These are phyloP conservation scores for Hyposoter dolosus DNA, from an alignment of 2,888 invertebrate species.

Conservation along the genomic window DNA sequence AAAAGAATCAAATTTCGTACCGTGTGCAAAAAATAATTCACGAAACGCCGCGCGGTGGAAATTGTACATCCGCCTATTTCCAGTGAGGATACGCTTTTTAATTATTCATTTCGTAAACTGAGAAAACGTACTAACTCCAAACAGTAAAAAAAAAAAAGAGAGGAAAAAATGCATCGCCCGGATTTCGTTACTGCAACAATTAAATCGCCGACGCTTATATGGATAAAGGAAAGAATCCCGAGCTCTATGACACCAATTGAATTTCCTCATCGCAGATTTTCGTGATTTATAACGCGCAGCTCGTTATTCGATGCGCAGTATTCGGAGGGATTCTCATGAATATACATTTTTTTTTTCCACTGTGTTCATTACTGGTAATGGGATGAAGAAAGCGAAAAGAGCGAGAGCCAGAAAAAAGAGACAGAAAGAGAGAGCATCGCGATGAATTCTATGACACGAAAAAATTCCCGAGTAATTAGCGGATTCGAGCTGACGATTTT, in stretches of 20 bases:
- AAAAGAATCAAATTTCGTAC: neutral
- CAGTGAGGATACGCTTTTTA: neutral
- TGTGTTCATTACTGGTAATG: neutral
- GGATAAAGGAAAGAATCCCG: neutral
- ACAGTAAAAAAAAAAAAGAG: neutral
- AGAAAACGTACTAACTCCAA: neutral
- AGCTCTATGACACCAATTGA: neutral
- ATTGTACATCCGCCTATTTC: neutral
- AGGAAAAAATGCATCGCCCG: neutral
- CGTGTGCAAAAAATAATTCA: neutral
- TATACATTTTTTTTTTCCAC: neutral
- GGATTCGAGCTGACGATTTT: conserved; percentile 20
- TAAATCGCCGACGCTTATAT: neutral
- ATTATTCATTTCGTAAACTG: neutral
- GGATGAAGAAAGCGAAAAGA: neutral
- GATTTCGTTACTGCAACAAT: neutral
- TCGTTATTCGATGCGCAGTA: neutral
- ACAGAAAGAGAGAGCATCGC: neutral
- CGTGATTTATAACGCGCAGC: conserved; percentile 1
- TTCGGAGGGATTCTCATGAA: neutral
- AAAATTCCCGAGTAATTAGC: conserved; percentile 43
- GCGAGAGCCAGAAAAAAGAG: neutral
- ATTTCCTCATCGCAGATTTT: conserved; percentile 4
- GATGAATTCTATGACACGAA: conserved; percentile 6
- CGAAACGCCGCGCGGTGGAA: neutral